Evolutionary conservation across 53 echinoderm and acorn worm species (phyloP).

Genomic region (Echinarachnius parma): DNA sequence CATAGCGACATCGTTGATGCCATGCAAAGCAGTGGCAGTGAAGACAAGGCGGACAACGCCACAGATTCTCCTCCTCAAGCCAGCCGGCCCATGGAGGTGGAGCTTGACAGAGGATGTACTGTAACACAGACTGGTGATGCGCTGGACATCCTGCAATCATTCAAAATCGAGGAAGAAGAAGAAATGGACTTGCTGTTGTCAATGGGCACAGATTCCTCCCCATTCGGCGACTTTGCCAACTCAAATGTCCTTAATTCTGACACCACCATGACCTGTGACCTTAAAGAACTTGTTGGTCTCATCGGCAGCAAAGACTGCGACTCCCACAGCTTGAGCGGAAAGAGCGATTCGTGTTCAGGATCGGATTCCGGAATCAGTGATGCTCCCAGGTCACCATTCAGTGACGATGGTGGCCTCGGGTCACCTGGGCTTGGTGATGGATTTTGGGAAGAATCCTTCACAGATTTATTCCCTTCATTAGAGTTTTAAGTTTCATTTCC

Average conservation of each 20-base stretch:
- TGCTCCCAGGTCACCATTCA: constrained; percentile 70
- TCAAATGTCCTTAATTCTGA: background rate
- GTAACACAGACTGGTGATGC: constrained; percentile 28
- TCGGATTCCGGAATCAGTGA: constrained; percentile 81
- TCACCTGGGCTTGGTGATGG: constrained; percentile 61
- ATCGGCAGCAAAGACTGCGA: constrained; percentile 48
- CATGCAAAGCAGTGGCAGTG: background rate
- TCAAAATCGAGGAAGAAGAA: constrained; percentile 28
- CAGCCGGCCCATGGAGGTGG: background rate
- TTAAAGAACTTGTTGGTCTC: constrained; percentile 24
- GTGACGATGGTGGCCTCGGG: constrained; percentile 50
- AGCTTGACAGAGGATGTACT: constrained; percentile 1
- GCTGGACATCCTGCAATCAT: constrained; percentile 21
- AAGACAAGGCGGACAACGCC: background rate
- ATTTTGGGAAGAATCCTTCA: constrained; percentile 95
- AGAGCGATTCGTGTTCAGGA: constrained; percentile 58
- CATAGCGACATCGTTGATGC: background rate
- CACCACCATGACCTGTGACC: constrained; percentile 28
- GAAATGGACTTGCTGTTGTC: constrained; percentile 35
- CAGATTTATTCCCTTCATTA: constrained; percentile 85
- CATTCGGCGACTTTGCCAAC: constrained; percentile 14
- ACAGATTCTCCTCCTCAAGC: background rate
- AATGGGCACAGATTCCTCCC: constrained; percentile 12
- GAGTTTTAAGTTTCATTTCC: too few species aligned
- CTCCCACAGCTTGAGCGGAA: constrained; percentile 67